A percentile compares a stretch with the other conserved stretches of the same genome.
These are phyloP conservation scores for Ypsolopha sequella DNA, from an alignment of 2,888 invertebrate species.

Conservation along the genomic window DNA sequence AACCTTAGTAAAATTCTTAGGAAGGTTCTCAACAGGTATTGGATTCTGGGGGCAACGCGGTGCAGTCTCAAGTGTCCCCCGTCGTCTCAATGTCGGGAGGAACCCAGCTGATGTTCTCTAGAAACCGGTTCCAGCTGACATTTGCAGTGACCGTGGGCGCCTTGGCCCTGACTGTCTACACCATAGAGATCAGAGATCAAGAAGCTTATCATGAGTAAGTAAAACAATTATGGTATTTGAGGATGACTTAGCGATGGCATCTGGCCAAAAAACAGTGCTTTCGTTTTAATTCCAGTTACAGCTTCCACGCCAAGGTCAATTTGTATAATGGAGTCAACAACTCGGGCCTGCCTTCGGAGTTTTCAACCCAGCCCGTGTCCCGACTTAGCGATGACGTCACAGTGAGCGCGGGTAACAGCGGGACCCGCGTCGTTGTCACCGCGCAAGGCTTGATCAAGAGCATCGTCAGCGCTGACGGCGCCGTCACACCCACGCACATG, in stretches of 20 bases:
- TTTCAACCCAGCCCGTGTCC: slow-evolving; percentile 37
- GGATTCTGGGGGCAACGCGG: slow-evolving; percentile 48
- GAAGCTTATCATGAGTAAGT: slow-evolving; percentile 51
- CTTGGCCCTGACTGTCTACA: slow-evolving; percentile 56
- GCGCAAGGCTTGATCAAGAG: slow-evolving; percentile 81
- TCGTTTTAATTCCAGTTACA: slow-evolving; percentile 30
- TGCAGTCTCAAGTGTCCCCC: slow-evolving; percentile 54
- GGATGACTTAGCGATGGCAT: neutral
- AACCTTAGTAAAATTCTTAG: too few species aligned
- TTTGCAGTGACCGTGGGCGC: slow-evolving; percentile 85
- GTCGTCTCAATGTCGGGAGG: slow-evolving; percentile 34
- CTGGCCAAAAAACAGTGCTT: too few species aligned
- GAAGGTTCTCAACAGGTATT: slow-evolving; percentile 32
- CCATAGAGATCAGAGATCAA: slow-evolving; percentile 42
- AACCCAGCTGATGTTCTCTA: slow-evolving; percentile 63
- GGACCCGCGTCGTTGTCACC: slow-evolving; percentile 72
- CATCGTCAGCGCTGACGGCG: slow-evolving; percentile 46
- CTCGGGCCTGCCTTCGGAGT: slow-evolving; percentile 54
- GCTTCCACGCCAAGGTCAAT: slow-evolving; percentile 64
- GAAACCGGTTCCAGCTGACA: slow-evolving; percentile 81
- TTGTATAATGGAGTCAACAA: slow-evolving; percentile 65
- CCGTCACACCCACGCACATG: slow-evolving; percentile 71
- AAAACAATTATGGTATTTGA: neutral
- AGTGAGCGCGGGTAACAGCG: slow-evolving; percentile 32
- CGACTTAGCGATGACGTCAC: slow-evolving; percentile 40